These are phyloP conservation scores for Oligia fasciuncula DNA, from an alignment of 2,888 invertebrate genomes.

Conservation along the genomic window DNA sequence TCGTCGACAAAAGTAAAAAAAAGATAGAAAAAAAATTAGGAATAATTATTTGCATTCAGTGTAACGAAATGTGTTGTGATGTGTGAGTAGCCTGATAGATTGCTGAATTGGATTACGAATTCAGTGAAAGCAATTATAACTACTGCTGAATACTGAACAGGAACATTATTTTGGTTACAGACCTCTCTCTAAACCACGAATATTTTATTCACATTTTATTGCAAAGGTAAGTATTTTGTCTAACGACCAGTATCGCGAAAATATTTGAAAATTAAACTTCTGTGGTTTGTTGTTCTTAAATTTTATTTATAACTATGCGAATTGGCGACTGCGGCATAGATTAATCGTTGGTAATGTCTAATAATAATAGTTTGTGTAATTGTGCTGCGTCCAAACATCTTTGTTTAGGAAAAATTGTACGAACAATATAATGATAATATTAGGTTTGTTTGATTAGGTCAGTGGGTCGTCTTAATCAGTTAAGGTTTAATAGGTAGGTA, in stretches of 20 bases:
- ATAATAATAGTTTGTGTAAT: constrained; percentile 63
- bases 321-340: constrained; percentile 70
- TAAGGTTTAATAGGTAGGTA: too few species aligned
- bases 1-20: too few species aligned
- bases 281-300: constrained; percentile 69
- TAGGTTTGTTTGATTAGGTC: background rate
- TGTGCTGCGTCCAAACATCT: constrained; percentile 73
- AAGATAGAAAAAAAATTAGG: background rate
- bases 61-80: background rate
- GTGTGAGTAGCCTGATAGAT: background rate
- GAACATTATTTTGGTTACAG: constrained; percentile 2
- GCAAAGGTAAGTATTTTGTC: constrained; percentile 17
- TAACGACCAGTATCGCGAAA: constrained; percentile 39
- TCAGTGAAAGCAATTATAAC: too few species aligned
- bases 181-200: background rate
- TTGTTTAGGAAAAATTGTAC: constrained; percentile 61
- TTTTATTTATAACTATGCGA: constrained; percentile 71
- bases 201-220: constrained; percentile 24
- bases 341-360: constrained; percentile 68
- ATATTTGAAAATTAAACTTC: constrained; percentile 63
- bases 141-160: background rate
- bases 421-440: background rate
- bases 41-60: background rate
- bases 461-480: too few species aligned
- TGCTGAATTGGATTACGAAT: background rate